These are phyloP conservation scores for Epinephelus coioides DNA, from an alignment of 2,797 vertebrate genomes.

Conservation along the genomic window DNA sequence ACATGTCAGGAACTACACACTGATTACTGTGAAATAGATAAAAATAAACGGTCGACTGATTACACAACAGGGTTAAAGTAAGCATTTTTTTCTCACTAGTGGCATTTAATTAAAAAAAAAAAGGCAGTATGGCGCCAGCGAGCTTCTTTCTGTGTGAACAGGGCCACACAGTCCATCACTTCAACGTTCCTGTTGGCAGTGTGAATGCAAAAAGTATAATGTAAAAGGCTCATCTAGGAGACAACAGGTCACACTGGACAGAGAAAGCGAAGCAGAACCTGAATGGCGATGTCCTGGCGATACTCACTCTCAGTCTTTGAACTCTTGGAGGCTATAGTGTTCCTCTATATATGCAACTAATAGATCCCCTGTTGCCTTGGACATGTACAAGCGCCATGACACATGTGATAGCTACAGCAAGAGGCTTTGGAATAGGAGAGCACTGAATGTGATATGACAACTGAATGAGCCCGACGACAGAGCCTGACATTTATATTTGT, in stretches of 20 bases:
- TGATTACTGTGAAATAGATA: too few relatives aligned
- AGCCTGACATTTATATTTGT: conserved; percentile 79
- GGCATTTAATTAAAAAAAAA: too few relatives aligned
- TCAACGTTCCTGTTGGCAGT: too few relatives aligned
- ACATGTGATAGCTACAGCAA: conserved; percentile 67
- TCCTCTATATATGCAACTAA: conserved; percentile 80
- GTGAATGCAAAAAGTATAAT: conserved; percentile 8
- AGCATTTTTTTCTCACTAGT: too few relatives aligned
- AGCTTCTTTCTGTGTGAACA: too few relatives aligned
- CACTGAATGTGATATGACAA: conserved; percentile 60
- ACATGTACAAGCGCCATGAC: conserved; percentile 62
- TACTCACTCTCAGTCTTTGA: conserved; percentile 71
- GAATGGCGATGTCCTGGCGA: conserved; percentile 31
- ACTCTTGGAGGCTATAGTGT: conserved; percentile 70
- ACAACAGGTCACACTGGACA: conserved; percentile 7
- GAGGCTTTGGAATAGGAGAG: conserved; percentile 64
- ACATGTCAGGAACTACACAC: too few relatives aligned
- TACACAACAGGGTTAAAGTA: too few relatives aligned
- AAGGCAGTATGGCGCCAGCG: too few relatives aligned
- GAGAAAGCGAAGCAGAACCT: conserved; percentile 21
- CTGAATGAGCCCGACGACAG: conserved; percentile 78
- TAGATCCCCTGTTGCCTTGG: conserved; percentile 75
- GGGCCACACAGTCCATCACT: too few relatives aligned
- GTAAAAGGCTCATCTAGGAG: not conserved
- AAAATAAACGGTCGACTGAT: too few relatives aligned